These are phyloP conservation scores for Paguma larvata DNA, from an alignment of 2,797 vertebrate species.

Conservation along the genomic window DNA sequence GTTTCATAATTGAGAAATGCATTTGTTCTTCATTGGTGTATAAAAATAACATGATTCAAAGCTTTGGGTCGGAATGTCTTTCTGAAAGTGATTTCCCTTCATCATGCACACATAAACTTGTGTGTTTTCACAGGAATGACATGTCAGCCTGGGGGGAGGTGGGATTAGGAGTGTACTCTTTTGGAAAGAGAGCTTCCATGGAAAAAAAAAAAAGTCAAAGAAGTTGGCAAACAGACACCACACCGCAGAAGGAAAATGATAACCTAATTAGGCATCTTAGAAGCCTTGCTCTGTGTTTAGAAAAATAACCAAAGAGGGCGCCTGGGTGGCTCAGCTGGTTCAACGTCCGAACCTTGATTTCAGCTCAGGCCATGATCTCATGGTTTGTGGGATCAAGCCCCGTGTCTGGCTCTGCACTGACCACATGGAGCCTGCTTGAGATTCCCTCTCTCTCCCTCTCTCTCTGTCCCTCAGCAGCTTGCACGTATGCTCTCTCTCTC, in stretches of 20 bases:
- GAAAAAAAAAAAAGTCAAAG: neutral
- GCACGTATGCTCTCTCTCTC: too few species aligned
- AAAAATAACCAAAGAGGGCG: neutral
- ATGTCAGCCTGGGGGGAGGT: neutral
- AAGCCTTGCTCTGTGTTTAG: neutral
- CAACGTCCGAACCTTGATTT: too few species aligned
- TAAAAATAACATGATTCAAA: slow-evolving; percentile 41
- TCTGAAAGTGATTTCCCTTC: slow-evolving; percentile 51
- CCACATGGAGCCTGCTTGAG: too few species aligned
- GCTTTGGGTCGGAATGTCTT: slow-evolving; percentile 37
- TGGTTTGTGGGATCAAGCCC: too few species aligned
- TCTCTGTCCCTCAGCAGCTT: too few species aligned
- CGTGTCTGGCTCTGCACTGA: too few species aligned
- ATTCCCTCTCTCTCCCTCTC: too few species aligned
- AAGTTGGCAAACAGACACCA: neutral
- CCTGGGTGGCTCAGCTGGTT: too few species aligned
- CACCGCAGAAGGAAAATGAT: neutral
- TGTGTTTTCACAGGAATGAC: neutral
- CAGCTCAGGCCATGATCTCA: too few species aligned
- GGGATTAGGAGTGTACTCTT: neutral
- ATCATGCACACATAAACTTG: neutral
- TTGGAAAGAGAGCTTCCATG: neutral
- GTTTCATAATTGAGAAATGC: slow-evolving; percentile 73
- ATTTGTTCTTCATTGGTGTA: slow-evolving; percentile 64
- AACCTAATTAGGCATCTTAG: neutral